Evolutionary conservation across 2,888 invertebrate genomes (phyloP), one percentile per base, ranked within the genome.

Genomic region (Hoplodrina ambigua): DNA sequence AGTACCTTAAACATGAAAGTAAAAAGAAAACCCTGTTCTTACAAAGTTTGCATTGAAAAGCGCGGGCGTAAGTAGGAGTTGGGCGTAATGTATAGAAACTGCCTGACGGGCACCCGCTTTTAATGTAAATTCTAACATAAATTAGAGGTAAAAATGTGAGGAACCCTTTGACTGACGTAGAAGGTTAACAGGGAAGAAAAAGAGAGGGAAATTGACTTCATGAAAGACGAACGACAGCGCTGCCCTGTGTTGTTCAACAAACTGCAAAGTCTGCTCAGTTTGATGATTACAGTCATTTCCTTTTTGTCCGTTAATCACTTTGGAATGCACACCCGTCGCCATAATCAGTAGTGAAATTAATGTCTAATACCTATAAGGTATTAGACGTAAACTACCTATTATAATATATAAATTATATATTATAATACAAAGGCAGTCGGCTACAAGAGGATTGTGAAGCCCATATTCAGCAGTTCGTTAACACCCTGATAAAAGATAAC

Each of bases 381-480:
- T n/a, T n/a, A n/a, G n/a, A n/a, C n/a, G n/a, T n/a, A n/a, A n/a
- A n/a, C n/a, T n/a, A n/a, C n/a, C n/a, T n/a, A n/a, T n/a, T n/a
- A n/a, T n/a, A n/a, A n/a, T n/a, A n/a, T n/a, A n/a, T n/a, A n/a
- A n/a, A n/a, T n/a, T n/a, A n/a, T n/a, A n/a, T n/a, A n/a, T n/a
- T n/a, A n/a, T n/a, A n/a, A n/a, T n/a, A n/a, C n/a, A n/a, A 37
- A 1, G 1, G 37, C 37, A 8, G 41, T 46, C 46, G 5, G 5
- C 46, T 1, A 17, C 46, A 46, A 46, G 15, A 46, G 17, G 5
- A 46, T 46, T 46, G 6, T 17, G 6, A 46, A 13, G 4, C 15
- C 11, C 6, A 30, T 11, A 15, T 44, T 73, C 73, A 72, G 54
- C 58, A 66, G 54, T 65, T 66, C 25, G 11, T n/a, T 19, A 30